Evolutionary conservation across 2,113 vertebrate species (phyloP).

Genomic region (Hyperopisus bebe): DNA sequence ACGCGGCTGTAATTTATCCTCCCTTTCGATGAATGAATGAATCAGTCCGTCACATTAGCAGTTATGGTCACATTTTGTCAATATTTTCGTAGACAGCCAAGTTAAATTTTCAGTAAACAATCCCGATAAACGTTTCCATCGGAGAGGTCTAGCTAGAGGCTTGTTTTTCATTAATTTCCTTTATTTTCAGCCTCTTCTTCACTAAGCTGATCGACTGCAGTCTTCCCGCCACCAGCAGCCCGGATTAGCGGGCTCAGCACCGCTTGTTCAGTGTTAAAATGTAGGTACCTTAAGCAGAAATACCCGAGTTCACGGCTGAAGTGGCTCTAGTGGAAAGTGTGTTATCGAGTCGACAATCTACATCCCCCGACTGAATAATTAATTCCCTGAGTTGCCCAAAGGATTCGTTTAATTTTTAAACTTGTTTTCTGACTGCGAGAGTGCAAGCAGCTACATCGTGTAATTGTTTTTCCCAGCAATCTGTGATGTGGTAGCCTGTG

Average conservation of each 20-base stretch:
- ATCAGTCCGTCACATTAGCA: neutral
- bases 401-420: constrained; percentile 28
- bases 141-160: neutral
- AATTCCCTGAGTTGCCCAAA: constrained; percentile 30
- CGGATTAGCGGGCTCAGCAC: neutral
- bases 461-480: neutral
- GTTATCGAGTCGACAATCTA: constrained; percentile 13
- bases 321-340: neutral
- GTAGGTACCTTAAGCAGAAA: neutral
- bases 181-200: neutral
- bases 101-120: constrained; percentile 1
- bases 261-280: neutral
- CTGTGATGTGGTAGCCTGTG: neutral
- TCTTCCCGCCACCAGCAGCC: neutral
- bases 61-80: neutral
- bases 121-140: neutral
- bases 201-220: neutral
- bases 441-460: neutral
- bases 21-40: neutral
- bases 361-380: constrained; percentile 14
- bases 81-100: neutral
- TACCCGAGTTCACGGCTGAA: neutral
- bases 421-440: constrained; percentile 26
- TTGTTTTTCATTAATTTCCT: neutral
- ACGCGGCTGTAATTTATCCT: neutral